Percentiles rank a stretch among this genome's conserved stretches.
phyloP scores from a whole-genome alignment of 2,797 vertebrate genomes.

The Eremophila alpestris region DNA sequence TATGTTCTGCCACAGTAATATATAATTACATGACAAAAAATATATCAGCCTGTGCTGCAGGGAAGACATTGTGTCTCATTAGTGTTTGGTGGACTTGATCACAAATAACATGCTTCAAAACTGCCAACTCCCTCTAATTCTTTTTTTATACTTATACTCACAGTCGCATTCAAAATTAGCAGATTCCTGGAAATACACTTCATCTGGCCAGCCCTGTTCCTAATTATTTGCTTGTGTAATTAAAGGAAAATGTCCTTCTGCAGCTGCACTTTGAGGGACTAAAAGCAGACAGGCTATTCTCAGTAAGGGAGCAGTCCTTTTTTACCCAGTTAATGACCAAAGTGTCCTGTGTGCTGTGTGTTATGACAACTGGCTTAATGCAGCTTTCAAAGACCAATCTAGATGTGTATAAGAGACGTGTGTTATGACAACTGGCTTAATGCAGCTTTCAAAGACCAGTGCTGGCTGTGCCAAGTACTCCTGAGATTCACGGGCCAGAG shows the following conservation, averaged over 20 bases:
- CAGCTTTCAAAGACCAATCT: too few relatives aligned
- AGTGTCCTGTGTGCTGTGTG: background rate
- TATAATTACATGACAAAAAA: constrained; percentile 37
- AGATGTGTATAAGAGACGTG: too few relatives aligned
- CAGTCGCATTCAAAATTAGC: background rate
- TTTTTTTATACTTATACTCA: background rate
- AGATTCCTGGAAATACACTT: background rate
- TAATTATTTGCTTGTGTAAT: background rate
- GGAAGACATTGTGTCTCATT: constrained; percentile 27
- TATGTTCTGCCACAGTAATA: background rate
- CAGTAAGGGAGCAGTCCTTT: background rate
- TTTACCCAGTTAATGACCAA: background rate
- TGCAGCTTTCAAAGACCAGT: background rate
- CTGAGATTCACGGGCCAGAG: background rate
- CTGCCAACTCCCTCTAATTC: background rate
- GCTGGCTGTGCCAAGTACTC: background rate
- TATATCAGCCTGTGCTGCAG: constrained; percentile 8
- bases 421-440: background rate
- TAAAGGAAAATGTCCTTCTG: background rate
- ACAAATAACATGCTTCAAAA: constrained; percentile 43
- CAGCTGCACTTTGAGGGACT: background rate
- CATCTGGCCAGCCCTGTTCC: background rate
- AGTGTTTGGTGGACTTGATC: constrained; percentile 38
- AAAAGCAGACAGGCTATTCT: background rate
- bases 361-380: background rate